A percentile compares a stretch with the other conserved stretches of the same genome.
Conservation (phyloP, 2,888 invertebrate genomes). For the Noctuana brunneofusca region DNA sequence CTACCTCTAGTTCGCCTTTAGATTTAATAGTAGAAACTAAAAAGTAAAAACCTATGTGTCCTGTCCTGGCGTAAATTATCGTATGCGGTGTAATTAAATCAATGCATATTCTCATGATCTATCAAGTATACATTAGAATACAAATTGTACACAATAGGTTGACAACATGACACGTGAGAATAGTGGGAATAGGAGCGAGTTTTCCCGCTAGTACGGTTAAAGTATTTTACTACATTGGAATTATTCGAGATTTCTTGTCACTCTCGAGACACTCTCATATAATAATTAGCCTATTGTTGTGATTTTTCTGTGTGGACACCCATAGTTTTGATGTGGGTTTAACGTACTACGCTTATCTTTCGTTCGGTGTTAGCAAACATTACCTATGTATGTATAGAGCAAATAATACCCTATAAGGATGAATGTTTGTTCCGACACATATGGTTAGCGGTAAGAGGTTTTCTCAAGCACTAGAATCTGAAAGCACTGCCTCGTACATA, state of each 20-base stretch:
- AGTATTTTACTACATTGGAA: background rate
- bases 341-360: background rate
- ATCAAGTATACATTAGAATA: no score
- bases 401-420: background rate
- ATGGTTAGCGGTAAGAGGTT: no score
- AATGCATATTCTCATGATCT: no score
- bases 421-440: background rate
- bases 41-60: no score
- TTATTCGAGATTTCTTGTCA: background rate
- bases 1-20: no score
- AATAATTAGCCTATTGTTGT: background rate
- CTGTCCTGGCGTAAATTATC: no score
- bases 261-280: no score
- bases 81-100: no score
- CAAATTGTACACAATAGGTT: background rate
- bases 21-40: no score
- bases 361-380: background rate
- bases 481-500: no score
- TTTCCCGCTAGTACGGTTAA: background rate
- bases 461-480: no score
- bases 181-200: background rate
- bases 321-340: background rate
- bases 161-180: background rate
- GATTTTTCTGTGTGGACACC: background rate
- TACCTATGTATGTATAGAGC: background rate